Conservation (phyloP, 2,113 vertebrate genomes). For the Spermophilus dauricus region DNA sequence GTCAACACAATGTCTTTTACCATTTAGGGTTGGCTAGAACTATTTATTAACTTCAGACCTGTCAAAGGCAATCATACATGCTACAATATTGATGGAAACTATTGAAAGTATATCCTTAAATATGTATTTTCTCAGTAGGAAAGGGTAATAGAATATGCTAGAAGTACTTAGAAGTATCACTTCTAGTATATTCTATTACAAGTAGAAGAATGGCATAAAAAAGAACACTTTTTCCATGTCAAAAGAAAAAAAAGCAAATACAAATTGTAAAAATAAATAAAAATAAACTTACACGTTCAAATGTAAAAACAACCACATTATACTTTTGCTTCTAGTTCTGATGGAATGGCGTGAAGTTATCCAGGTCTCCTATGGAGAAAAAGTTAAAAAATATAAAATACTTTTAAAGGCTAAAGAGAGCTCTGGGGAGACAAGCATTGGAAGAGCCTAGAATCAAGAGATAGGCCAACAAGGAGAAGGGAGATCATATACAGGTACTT, state of each 20-base stretch:
- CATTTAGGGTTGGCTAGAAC: not conserved
- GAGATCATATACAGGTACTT: not conserved
- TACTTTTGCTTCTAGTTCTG: not conserved
- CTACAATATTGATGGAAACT: not conserved
- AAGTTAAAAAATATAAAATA: not conserved
- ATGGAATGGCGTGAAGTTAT: not conserved
- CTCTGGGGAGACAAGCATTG: not conserved
- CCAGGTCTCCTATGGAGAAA: not conserved
- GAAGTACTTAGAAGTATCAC: not conserved
- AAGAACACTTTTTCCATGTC: not conserved
- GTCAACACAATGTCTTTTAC: not conserved
- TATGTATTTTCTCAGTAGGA: not conserved
- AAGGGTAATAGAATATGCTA: not conserved
- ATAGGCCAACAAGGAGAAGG: rapidly evolving
- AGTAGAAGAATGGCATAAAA: not conserved
- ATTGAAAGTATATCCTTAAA: not conserved
- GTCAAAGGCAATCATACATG: not conserved
- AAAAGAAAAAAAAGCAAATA: not conserved
- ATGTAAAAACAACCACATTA: not conserved
- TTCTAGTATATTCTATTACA: not conserved
- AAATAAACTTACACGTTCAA: not conserved
- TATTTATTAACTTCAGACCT: not conserved
- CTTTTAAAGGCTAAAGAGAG: not conserved
- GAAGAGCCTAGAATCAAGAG: not conserved
- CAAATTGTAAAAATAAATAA: not conserved